Conservation (phyloP, 2,888 invertebrate species). For the Ligdia adustata region DNA sequence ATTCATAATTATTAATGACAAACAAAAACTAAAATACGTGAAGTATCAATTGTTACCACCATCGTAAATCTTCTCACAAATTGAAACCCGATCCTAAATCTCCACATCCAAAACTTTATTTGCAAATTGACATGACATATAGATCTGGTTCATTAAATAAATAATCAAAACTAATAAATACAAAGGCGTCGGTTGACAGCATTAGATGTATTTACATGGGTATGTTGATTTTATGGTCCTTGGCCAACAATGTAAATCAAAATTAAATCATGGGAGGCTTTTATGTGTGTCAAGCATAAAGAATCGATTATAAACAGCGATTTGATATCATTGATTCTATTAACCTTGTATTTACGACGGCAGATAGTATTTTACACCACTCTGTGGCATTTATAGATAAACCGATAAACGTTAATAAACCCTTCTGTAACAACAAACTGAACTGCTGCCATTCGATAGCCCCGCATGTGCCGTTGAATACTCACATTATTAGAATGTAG, state of each 20-base stretch:
- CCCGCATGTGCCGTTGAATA: slow-evolving; percentile 45
- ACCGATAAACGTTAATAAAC: slow-evolving; percentile 42
- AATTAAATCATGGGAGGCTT: slow-evolving; percentile 42
- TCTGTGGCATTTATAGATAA: slow-evolving; percentile 30
- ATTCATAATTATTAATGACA: no score
- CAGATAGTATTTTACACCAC: slow-evolving; percentile 18
- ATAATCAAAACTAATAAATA: slow-evolving; percentile 50
- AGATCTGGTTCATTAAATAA: slow-evolving; percentile 56
- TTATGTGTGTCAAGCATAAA: slow-evolving; percentile 38
- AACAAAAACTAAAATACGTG: no score
- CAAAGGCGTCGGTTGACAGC: slow-evolving; percentile 47
- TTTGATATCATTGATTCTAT: slow-evolving; percentile 29
- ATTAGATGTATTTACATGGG: slow-evolving; percentile 48
- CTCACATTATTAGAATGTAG: slow-evolving; percentile 67
- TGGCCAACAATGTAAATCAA: slow-evolving; percentile 46
- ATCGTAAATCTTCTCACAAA: no score
- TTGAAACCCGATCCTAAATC: no score
- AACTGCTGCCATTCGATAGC: slow-evolving; percentile 26
- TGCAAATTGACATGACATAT: slow-evolving; percentile 38
- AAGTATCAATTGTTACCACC: no score
- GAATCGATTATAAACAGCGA: no score
- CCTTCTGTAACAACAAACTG: slow-evolving; percentile 30
- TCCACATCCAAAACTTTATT: no score
- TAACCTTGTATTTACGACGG: slow-evolving; percentile 27
- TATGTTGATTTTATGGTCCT: slow-evolving; percentile 46